A percentile compares a stretch with the other conserved stretches of the same genome.
phyloP scores from a whole-genome alignment of 2,888 invertebrate genomes.

The Temnothorax unifasciatus region DNA sequence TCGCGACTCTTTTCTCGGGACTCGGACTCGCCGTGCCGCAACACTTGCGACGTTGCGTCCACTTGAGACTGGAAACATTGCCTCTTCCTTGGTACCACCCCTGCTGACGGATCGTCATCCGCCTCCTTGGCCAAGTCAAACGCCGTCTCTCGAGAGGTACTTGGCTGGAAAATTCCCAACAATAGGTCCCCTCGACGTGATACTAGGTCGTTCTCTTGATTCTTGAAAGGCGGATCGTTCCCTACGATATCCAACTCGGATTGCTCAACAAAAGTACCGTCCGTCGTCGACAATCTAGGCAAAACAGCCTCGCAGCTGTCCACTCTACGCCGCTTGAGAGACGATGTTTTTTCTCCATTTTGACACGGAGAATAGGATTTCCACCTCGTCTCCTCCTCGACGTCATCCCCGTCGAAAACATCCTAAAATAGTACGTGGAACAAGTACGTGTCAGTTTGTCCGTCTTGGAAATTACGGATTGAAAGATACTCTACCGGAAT shows the following conservation, averaged over 20 bases:
- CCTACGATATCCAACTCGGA: background rate
- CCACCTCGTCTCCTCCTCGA: constrained; percentile 68
- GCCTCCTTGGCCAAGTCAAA: constrained; percentile 24
- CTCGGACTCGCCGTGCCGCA: no score
- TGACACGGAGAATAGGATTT: constrained; percentile 46
- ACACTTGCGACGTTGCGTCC: background rate
- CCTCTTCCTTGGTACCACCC: background rate
- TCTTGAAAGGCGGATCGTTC: constrained; percentile 13
- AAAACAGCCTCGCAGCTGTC: constrained; percentile 16
- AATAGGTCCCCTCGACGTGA: constrained; percentile 56
- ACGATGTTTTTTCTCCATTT: constrained; percentile 58
- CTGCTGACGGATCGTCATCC: background rate
- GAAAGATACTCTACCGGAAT: background rate
- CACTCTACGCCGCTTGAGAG: constrained; percentile 58
- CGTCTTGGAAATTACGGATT: constrained; percentile 7
- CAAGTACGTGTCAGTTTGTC: background rate
- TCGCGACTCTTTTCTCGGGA: background rate
- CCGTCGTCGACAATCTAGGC: background rate
- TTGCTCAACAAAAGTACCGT: background rate
- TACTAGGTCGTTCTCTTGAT: background rate
- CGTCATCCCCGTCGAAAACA: constrained; percentile 73
- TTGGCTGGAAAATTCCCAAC: constrained; percentile 57
- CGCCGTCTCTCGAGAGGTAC: constrained; percentile 8
- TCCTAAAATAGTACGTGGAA: constrained; percentile 72
- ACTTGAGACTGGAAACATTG: background rate